Evolutionary conservation across 2,113 vertebrate species (phyloP), one percentile per base, ranked within the genome.

Genomic region (Melanotaenia duboulayi): DNA sequence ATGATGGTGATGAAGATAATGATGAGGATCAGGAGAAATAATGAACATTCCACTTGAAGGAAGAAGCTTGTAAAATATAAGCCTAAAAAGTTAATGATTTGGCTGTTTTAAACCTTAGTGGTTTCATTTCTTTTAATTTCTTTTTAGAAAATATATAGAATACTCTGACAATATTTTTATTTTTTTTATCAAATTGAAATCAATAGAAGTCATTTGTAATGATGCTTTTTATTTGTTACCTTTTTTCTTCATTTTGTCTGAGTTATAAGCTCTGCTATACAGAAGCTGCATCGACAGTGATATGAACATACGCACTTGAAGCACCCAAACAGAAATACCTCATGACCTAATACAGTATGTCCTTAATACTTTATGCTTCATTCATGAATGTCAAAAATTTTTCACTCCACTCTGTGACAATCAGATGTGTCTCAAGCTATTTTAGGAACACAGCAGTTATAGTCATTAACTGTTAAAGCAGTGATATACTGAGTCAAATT

Each of bases 391-490:
- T 37, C 13, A 48, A 74, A 48, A 74, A 71, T 25, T 49, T 65
- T 42, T 42, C n/a, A 24, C 25, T 62, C 0, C 5, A 24, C 13
- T 67, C 20, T 71, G 16, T 28, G 46, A 57, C 40, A 70, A 52
- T 76, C 46, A 49, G 25, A 72, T 17, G 1, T 13, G 24, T n/a
- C 24, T 39, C 24, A 59, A 51, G 32, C 84, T 37, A 44, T 83
- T 75, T 80, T 54, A 57, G 46, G 32, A 71, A 23, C 61, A 63
- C 68, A 52, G 56, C 58, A 48, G 52, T 73, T 75, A 28, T 51
- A 81, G 44, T 71, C 55, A 80, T 84, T 78, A 87, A 75, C 57
- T 76, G 52, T 76, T 88, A 57, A 22, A 87, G 65, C 39, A 60
- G 52, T 56, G 59, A 82, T 65, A 52, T 65, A 51, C 66, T 51